Conservation (phyloP, 2,888 invertebrate genomes). For the Allacma fusca region DNA sequence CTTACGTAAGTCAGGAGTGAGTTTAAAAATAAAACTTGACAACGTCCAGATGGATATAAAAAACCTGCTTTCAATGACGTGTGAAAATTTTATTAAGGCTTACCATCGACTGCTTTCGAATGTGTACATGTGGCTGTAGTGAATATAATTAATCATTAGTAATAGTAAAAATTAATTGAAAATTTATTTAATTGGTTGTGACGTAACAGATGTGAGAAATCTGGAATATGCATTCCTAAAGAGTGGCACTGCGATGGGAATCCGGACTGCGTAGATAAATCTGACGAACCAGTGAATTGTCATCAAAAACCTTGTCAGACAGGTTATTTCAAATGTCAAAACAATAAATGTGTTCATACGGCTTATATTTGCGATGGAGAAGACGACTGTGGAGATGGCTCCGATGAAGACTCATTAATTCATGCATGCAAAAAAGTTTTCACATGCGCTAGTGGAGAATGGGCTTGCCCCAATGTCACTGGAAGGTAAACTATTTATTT, state of each 20-base stretch:
- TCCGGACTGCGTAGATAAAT: slow-evolving; percentile 87
- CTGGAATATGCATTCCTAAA: slow-evolving; percentile 89
- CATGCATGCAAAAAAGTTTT: slow-evolving; percentile 59
- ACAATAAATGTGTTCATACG: slow-evolving; percentile 87
- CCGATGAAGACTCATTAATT: slow-evolving; percentile 54
- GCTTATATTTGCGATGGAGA: slow-evolving; percentile 93
- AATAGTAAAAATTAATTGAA: neutral
- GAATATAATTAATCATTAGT: neutral
- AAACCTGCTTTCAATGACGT: slow-evolving; percentile 1
- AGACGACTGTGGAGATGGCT: slow-evolving; percentile 75
- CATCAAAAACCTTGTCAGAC: slow-evolving; percentile 75
- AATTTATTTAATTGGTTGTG: neutral
- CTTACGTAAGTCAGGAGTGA: slow-evolving; percentile 3
- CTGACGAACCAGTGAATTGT: slow-evolving; percentile 77
- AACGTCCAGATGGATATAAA: neutral
- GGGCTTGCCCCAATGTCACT: slow-evolving; percentile 55
- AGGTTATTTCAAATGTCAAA: slow-evolving; percentile 84
- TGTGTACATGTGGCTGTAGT: neutral
- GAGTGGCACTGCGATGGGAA: slow-evolving; percentile 95
- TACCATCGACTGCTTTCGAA: neutral
- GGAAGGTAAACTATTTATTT: slow-evolving; percentile 32
- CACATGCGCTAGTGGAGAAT: slow-evolving; percentile 52
- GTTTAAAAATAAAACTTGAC: slow-evolving; percentile 14
- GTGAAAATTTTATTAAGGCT: neutral
- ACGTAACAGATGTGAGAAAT: slow-evolving; percentile 71